Percentiles rank a stretch among this genome's conserved stretches.
phyloP scores from a whole-genome alignment of 2,113 vertebrate genomes.

The Cervus canadensis region DNA sequence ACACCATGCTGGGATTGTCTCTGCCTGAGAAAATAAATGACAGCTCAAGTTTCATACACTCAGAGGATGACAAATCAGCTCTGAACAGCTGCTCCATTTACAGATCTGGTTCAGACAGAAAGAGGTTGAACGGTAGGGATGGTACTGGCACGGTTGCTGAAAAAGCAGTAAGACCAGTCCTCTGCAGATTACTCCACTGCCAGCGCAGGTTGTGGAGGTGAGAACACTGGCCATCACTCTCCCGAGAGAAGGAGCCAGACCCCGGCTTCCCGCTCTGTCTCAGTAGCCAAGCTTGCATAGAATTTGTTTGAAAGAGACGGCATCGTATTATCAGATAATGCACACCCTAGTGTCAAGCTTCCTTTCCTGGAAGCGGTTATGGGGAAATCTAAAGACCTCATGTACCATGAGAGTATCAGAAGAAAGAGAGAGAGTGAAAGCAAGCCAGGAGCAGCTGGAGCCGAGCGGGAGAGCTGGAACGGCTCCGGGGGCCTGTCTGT shows the following conservation, averaged over 20 bases:
- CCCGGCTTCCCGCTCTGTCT: background rate
- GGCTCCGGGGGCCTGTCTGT: background rate
- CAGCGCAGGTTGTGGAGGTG: background rate
- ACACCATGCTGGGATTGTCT: background rate
- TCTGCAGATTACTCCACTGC: background rate
- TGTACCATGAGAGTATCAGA: background rate
- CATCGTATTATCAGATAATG: background rate
- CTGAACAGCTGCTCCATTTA: background rate
- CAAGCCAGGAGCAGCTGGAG: conserved; percentile 4
- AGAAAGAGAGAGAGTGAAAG: conserved; percentile 4
- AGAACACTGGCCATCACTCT: background rate
- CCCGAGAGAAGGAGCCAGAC: background rate
- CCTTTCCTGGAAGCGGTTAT: conserved; percentile 33
- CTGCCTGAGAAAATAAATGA: background rate
- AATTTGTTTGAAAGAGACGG: background rate
- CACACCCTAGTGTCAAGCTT: background rate
- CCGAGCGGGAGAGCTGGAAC: background rate
- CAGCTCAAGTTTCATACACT: background rate
- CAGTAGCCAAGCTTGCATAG: background rate
- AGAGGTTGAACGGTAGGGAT: background rate
- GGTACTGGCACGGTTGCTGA: background rate
- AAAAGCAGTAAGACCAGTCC: background rate
- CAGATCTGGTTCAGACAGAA: background rate
- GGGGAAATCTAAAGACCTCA: conserved; percentile 22
- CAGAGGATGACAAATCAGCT: background rate